A percentile compares a stretch with the other conserved stretches of the same genome.
Evolutionary conservation across 2,113 vertebrate species (phyloP).

Genomic region (Notarius lentiginosus): DNA sequence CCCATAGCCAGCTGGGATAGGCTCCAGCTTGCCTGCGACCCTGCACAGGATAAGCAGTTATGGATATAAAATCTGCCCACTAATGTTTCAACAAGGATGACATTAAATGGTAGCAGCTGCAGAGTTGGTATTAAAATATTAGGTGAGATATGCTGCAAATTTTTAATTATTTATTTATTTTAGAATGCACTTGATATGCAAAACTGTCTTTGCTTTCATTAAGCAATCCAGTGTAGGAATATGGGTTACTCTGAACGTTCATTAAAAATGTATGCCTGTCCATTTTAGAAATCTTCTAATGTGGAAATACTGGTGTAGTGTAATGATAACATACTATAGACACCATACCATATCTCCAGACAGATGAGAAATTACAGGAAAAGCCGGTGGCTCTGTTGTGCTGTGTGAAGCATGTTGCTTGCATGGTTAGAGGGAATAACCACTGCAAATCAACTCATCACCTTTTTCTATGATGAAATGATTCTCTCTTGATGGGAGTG

Average conservation of each 20-base stretch:
- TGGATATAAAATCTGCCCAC: not conserved
- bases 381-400: not conserved
- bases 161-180: not conserved
- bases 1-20: no score
- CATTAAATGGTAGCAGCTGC: not conserved
- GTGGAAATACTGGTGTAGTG: not conserved
- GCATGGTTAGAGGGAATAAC: not conserved
- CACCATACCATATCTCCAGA: not conserved
- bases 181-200: not conserved
- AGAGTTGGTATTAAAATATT: not conserved
- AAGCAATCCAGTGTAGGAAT: not conserved
- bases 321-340: not conserved
- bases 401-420: not conserved
- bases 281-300: not conserved
- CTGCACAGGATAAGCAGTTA: not conserved
- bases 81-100: not conserved
- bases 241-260: not conserved
- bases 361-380: not conserved
- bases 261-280: not conserved
- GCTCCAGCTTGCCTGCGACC: no score
- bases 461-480: not conserved
- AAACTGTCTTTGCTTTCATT: not conserved
- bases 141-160: not conserved
- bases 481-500: not conserved
- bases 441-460: not conserved